These are phyloP conservation scores for Chamaetylas fuelleborni DNA, from an alignment of 2,113 vertebrate genomes.

Conservation along the genomic window DNA sequence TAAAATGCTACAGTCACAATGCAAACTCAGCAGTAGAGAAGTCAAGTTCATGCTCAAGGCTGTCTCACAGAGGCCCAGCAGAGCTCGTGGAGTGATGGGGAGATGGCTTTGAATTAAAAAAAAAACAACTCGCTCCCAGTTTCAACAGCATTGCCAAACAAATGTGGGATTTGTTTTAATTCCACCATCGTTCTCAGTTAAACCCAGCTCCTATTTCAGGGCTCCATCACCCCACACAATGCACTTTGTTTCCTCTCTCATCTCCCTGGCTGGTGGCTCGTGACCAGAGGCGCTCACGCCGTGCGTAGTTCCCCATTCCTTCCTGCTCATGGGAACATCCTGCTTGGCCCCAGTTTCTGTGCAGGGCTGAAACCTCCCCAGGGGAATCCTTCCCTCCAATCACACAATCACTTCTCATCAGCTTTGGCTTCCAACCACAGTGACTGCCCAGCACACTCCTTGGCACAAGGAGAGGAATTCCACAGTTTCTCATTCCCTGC, in stretches of 20 bases:
- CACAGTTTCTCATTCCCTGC: neutral
- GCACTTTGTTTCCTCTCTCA: constrained; percentile 67
- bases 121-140: accelerated
- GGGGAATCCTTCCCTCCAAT: constrained; percentile 74
- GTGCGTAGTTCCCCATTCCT: constrained; percentile 84
- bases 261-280: constrained; percentile 70
- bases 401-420: constrained; percentile 67
- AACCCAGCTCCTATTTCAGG: neutral
- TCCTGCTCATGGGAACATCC: constrained; percentile 75
- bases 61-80: neutral
- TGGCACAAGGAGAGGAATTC: constrained; percentile 69
- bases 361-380: constrained; percentile 76
- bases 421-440: constrained; percentile 76
- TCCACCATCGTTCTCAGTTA: neutral
- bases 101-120: neutral
- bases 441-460: constrained; percentile 76
- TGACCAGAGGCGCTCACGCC: constrained; percentile 72
- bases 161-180: neutral
- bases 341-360: constrained; percentile 74
- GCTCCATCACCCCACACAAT: constrained; percentile 68
- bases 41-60: neutral
- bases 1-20: neutral
- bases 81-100: neutral
- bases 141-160: neutral
- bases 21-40: neutral